These are phyloP conservation scores for Montipora capricornis DNA, from an alignment of 64 coral and sea anemone genomes.

Conservation along the genomic window DNA sequence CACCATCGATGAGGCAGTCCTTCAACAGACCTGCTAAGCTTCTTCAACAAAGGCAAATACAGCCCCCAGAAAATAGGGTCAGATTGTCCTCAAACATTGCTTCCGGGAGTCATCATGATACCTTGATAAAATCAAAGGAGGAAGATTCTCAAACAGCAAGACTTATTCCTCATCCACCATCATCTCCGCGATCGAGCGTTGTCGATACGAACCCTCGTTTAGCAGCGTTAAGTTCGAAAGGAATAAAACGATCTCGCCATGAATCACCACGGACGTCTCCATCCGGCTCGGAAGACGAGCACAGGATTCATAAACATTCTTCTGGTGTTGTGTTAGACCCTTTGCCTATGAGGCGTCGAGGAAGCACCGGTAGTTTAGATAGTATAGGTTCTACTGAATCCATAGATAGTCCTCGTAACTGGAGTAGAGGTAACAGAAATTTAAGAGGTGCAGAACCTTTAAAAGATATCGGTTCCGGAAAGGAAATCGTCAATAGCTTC, in stretches of 20 bases:
- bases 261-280: slow-evolving; percentile 77
- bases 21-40: slow-evolving; percentile 69
- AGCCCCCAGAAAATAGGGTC: slow-evolving; percentile 60
- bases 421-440: slow-evolving; percentile 52
- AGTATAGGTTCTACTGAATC: slow-evolving; percentile 71
- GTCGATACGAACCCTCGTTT: slow-evolving; percentile 24
- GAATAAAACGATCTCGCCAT: slow-evolving; percentile 64
- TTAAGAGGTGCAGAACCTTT: slow-evolving; percentile 75
- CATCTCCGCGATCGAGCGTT: slow-evolving; percentile 46
- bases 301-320: slow-evolving; percentile 63
- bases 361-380: slow-evolving; percentile 63
- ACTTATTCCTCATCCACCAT: slow-evolving; percentile 83
- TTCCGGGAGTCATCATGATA: background rate
- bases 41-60: slow-evolving; percentile 19
- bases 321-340: slow-evolving; percentile 66
- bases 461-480: slow-evolving; percentile 73
- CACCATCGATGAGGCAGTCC: slow-evolving; percentile 38
- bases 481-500: slow-evolving; percentile 67
- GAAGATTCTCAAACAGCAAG: slow-evolving; percentile 34
- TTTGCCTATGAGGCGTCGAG: slow-evolving; percentile 32
- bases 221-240: slow-evolving; percentile 64
- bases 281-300: slow-evolving; percentile 91
- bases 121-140: background rate
- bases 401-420: slow-evolving; percentile 44
- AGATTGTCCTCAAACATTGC: background rate